Base-by-base conservation (phyloP, 2,113 vertebrate species). In the Myxocyprinus asiaticus region DNA sequence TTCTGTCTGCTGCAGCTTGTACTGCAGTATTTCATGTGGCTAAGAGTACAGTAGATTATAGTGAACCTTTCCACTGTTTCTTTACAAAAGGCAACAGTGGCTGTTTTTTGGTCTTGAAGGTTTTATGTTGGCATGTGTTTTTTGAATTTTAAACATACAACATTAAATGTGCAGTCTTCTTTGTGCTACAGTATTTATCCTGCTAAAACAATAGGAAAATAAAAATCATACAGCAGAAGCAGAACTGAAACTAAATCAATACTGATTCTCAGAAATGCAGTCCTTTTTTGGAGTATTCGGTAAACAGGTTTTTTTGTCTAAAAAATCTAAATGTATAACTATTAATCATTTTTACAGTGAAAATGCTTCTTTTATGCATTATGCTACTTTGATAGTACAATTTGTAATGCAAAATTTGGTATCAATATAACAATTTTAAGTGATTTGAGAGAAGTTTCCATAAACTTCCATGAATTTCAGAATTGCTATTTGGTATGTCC, bases 121-220 rank as follows among this genome's bases (percentile, higher is more conserved):
- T 58, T 58, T 58, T 12, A 1, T 0, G 4, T n/a, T n/a, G 55
- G 14, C 55, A 7, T 58, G 14, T 14, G 51, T 55, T 55, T 55
- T 48, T 48, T 48, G 2, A 48, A 8, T 48, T 6, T 48, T 14
- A 55, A 55, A 55, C 10, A 14, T 55, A 14, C 6, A 58, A 9
- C 47, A 48, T 9, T 6, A 6, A 6, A n/a, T 58, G 3, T 6
- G 15, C 55, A 58, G 5, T n/a, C 3, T 43, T 12, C 33, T 69
- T 12, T 70, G n/a, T 11, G 44, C 2, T 1, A 5, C 10, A 15
- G 50, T 53, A 50, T 7, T 50, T 43, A 9, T 59, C 66, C 71
- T 43, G 51, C 65, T 79, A 66, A 79, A 76, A 83, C 44, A 9
- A 8, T 12, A 75, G 4, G 62, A 55, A 66, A n/a, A n/a, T n/a